These are phyloP conservation scores for Hypomesus transpacificus DNA, from an alignment of 2,113 vertebrate genomes.

Conservation along the genomic window DNA sequence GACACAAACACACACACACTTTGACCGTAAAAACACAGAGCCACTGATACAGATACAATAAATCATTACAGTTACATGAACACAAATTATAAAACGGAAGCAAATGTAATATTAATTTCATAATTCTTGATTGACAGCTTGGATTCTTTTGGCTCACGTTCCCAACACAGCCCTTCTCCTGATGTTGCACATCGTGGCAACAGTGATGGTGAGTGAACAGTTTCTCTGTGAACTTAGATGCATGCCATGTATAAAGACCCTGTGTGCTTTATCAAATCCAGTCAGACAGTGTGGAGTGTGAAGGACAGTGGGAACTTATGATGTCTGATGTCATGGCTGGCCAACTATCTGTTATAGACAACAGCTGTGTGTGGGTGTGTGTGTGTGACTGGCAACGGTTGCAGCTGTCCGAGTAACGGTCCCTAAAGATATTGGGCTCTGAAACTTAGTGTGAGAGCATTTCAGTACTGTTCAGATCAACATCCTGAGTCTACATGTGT, in stretches of 20 bases:
- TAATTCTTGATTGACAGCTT: constrained; percentile 71
- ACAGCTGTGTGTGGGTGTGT: constrained; percentile 49
- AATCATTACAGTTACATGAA: too few species aligned
- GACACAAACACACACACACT: background rate
- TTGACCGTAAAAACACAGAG: too few species aligned
- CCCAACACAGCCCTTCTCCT: constrained; percentile 90
- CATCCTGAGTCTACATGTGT: background rate
- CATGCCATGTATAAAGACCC: too few species aligned
- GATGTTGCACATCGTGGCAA: constrained; percentile 88
- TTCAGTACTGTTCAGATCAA: too few species aligned
- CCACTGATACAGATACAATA: constrained; percentile 1
- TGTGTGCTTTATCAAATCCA: too few species aligned
- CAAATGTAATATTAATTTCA: too few species aligned
- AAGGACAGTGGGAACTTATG: background rate
- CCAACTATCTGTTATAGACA: constrained; percentile 27
- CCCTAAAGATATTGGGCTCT: too few species aligned
- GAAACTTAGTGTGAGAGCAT: too few species aligned
- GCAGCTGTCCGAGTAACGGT: too few species aligned
- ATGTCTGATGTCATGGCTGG: constrained; percentile 15
- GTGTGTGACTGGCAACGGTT: too few species aligned
- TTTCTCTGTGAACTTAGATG: constrained; percentile 20
- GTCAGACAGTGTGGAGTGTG: background rate
- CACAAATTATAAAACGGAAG: background rate
- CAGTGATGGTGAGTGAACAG: constrained; percentile 88
- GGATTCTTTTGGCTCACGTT: constrained; percentile 94